Evolutionary conservation across 2,888 invertebrate species (phyloP).

Genomic region (Leptinotarsa rubiginosa): DNA sequence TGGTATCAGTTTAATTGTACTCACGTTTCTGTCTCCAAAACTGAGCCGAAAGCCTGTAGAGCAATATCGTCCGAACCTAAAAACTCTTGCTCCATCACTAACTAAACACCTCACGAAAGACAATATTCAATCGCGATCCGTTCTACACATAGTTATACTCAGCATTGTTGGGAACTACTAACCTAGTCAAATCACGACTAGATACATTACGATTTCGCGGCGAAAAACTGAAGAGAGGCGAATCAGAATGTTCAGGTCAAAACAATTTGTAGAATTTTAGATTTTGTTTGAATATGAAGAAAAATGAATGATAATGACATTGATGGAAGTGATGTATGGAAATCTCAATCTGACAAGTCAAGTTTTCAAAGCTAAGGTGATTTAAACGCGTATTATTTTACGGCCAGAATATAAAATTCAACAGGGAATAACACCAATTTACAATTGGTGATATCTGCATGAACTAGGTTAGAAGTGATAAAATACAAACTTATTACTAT

Average conservation of each 20-base stretch:
- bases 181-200: slow-evolving; percentile 26
- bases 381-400: background rate
- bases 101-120: background rate
- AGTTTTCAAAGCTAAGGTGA: background rate
- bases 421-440: too few species aligned
- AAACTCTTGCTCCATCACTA: slow-evolving; percentile 40
- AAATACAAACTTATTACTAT: too few species aligned
- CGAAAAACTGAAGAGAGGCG: background rate
- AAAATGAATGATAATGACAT: slow-evolving; percentile 7
- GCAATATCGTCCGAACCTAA: slow-evolving; percentile 41
- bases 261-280: slow-evolving; percentile 1
- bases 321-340: background rate
- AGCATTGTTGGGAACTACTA: slow-evolving; percentile 28
- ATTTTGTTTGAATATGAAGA: slow-evolving; percentile 1
- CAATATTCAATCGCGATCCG: background rate
- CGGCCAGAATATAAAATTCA: too few species aligned
- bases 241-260: slow-evolving; percentile 2
- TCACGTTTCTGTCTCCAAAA: slow-evolving; percentile 39
- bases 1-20: background rate
- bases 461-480: too few species aligned
- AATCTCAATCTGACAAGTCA: background rate
- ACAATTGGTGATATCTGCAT: too few species aligned
- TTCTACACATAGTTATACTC: background rate
- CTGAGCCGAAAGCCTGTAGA: slow-evolving; percentile 41
- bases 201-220: background rate